Evolutionary conservation across 1,140 invertebrate species (phyloP), one percentile per base, ranked within the genome.

Genomic region (Hyphantria cunea): DNA sequence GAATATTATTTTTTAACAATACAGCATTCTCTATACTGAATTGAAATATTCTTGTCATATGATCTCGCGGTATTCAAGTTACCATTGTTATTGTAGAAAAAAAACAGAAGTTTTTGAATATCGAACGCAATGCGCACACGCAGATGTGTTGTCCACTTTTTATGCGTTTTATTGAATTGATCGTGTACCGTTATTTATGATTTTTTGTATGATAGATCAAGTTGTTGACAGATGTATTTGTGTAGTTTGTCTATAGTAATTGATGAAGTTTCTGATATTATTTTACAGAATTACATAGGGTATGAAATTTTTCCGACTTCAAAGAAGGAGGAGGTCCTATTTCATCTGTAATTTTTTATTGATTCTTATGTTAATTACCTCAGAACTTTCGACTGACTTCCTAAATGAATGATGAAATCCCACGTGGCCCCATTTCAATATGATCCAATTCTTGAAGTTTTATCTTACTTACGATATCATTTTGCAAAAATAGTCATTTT

Each of bases 111-210:
- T 79, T 80, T 80, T 81, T 81, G 72, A 80, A 86, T 80, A 84
- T 75, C 67, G 70, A 76, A 81, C 56, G 63, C 62, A 50, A 66
- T 69, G 72, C 76, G 68, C 72, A 55, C 67, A 73, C 78, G 84
- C 85, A 88, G 84, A 84, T 88, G 85, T 77, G 74, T 78, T 79
- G 76, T 78, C 78, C 78, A 76, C 72, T 86, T 86, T 88, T 87
- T 84, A 74, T 78, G 61, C 39, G 59, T 61, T 74, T 80, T 73
- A 79, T 85, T 78, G 75, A 79, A 81, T 79, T 78, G 47, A 68
- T 68, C 55, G 68, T 49, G 71, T 78, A 74, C 81, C 78, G 84
- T 80, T 85, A 84, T 76, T 61, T 64, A 59, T 60, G 64, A 52
- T 39, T 75, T 78, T 76, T 76, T 81, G 48, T 58, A 59, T 67